Evolutionary conservation across 2,888 invertebrate genomes (phyloP).

Genomic region (Volucella bombylans): DNA sequence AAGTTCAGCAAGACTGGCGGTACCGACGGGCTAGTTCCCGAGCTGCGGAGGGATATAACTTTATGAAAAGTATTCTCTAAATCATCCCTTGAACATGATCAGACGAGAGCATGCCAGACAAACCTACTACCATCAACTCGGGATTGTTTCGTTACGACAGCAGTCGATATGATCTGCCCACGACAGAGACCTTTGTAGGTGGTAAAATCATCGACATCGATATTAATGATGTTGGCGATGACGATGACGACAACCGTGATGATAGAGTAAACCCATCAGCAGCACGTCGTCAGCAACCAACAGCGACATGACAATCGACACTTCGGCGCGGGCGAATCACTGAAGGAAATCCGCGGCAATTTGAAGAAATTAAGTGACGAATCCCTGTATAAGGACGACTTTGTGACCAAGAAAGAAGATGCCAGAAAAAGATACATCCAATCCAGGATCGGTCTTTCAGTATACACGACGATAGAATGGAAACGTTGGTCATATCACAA

Average conservation of each 20-base stretch:
- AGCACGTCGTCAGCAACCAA: slow-evolving; percentile 71
- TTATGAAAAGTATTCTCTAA: no score
- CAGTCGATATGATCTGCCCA: slow-evolving; percentile 68
- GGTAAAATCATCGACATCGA: slow-evolving; percentile 78
- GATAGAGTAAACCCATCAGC: slow-evolving; percentile 75
- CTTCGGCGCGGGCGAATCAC: slow-evolving; percentile 82
- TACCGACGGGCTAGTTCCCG: no score
- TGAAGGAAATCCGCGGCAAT: slow-evolving; percentile 85
- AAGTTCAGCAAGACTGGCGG: no score
- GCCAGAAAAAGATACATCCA: slow-evolving; percentile 49
- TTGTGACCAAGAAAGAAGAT: slow-evolving; percentile 76
- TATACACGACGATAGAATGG: slow-evolving; percentile 61
- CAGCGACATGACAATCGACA: slow-evolving; percentile 75
- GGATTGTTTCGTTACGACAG: slow-evolving; percentile 61
- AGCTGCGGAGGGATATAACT: no score
- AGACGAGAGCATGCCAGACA: background rate
- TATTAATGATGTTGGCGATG: slow-evolving; percentile 79
- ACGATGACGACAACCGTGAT: slow-evolving; percentile 75
- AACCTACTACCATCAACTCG: slow-evolving; percentile 64
- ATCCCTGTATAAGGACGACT: slow-evolving; percentile 82
- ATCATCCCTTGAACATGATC: no score
- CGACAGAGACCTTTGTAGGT: slow-evolving; percentile 76
- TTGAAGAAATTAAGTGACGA: slow-evolving; percentile 84
- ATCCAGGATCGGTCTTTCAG: slow-evolving; percentile 37
- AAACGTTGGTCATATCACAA: slow-evolving; percentile 76